Evolutionary conservation across 2,888 invertebrate species (phyloP).

Genomic region (Trichopoda pennipes): DNA sequence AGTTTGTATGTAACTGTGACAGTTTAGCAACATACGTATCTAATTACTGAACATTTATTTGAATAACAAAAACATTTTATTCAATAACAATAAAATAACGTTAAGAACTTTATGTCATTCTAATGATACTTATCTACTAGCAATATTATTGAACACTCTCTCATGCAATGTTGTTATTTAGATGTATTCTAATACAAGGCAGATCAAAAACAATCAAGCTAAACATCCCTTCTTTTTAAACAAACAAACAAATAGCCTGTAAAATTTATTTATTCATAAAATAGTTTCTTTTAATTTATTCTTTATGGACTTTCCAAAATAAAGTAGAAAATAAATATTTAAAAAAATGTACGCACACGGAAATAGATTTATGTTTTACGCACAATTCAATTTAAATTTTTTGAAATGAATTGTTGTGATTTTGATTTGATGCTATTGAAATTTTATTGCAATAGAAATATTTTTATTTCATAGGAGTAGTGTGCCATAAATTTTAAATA

Average conservation of each 20-base stretch:
- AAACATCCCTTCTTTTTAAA: constrained; percentile 3
- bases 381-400: constrained; percentile 32
- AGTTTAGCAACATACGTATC: constrained; percentile 6
- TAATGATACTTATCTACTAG: neutral
- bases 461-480: too few species aligned
- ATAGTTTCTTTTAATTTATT: constrained; percentile 21
- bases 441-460: neutral
- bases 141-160: constrained; percentile 17
- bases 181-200: constrained; percentile 3
- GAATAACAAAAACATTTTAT: constrained; percentile 29
- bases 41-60: constrained; percentile 43
- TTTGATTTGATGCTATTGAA: constrained; percentile 13
- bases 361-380: constrained; percentile 17
- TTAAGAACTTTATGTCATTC: constrained; percentile 7
- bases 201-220: neutral
- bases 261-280: constrained; percentile 20
- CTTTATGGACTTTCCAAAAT: constrained; percentile 10
- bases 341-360: neutral
- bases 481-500: too few species aligned
- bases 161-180: neutral
- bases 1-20: neutral
- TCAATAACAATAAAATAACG: constrained; percentile 50
- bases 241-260: neutral
- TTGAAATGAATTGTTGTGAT: constrained; percentile 7
- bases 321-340: constrained; percentile 13